phyloP scores from a whole-genome alignment of 2,113 vertebrate genomes.

The Electrona antarctica region DNA sequence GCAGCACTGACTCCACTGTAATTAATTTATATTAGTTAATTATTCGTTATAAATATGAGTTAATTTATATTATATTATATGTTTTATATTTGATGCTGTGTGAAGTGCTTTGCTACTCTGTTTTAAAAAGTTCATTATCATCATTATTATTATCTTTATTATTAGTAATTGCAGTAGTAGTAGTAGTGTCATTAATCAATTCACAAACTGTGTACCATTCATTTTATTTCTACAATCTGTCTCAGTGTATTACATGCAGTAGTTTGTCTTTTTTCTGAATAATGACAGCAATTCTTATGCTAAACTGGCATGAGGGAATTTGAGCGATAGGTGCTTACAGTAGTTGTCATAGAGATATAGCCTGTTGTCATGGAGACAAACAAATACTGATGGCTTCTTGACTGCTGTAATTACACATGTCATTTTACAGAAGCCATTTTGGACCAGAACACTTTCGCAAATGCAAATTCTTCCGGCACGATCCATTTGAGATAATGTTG shows the following conservation, averaged over 20 bases:
- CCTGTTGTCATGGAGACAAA: conserved; percentile 33
- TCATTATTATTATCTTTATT: too few species aligned
- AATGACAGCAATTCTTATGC: conserved; percentile 5
- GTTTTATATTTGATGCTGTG: too few species aligned
- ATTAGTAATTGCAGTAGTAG: too few species aligned
- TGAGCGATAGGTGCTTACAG: conserved; percentile 8
- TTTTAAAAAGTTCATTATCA: too few species aligned
- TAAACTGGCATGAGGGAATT: neutral
- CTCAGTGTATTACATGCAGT: neutral
- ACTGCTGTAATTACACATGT: conserved; percentile 38
- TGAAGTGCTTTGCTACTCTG: too few species aligned
- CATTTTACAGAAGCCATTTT: conserved; percentile 3
- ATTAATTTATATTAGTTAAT: too few species aligned
- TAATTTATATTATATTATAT: too few species aligned
- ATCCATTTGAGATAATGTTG: neutral
- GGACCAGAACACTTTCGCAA: neutral
- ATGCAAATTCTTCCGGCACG: neutral
- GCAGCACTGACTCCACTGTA: too few species aligned
- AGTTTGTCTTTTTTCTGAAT: neutral
- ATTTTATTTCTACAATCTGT: neutral
- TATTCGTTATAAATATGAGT: too few species aligned
- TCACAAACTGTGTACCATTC: neutral
- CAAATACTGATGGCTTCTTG: conserved; percentile 16
- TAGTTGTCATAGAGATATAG: conserved; percentile 35
- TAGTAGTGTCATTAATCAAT: neutral